Base-by-base conservation (phyloP, 1,140 invertebrate genomes). In the Hyphantria cunea region DNA sequence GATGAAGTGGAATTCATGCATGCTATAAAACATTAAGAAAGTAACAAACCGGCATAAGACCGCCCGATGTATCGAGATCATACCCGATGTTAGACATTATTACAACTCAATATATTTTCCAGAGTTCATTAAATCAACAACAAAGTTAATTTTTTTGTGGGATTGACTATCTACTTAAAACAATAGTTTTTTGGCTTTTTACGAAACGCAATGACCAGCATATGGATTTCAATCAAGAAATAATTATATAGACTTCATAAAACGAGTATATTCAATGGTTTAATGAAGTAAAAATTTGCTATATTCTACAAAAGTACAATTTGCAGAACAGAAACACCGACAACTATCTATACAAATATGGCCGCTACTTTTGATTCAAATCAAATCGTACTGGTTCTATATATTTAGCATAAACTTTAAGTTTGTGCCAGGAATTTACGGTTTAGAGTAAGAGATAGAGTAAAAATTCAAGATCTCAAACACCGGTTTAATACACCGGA, bases 31-130 rank as follows among this genome's bases (percentile, higher is more conserved):
- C 25, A 44, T 56, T 50, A 14, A 10, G 48, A 61, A 44, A 34
- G 31, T n/a, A 48, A 77, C 80, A 76, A 70, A 91, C 90, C 72
- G 90, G 90, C 90, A 91, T 91, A 34, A 91, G 70, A 31, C 90
- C 90, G 31, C 89, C 87, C 45, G 90, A 91, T 10, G 85, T 86
- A 70, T 91, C 90, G 41, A 91, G 76, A 73, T 91, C 89, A 73
- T 91, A 91, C 34, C 78, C 74, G n/a, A 89, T 78, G 64, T 84
- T 88, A 68, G 86, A 86, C 88, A 90, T 90, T 67, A 37, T 70
- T 48, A 15, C 33, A 34, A 12, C 33, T 58, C 32, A 45, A 33
- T 55, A 32, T 45, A 56, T 11, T 44, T 62, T 50, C 45, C 49
- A 42, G 31, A 64, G 39, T 59, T 58, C 48, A 45, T 55, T 50